Evolutionary conservation across 2,113 vertebrate genomes (phyloP).

Genomic region (Mesitornis unicolor): DNA sequence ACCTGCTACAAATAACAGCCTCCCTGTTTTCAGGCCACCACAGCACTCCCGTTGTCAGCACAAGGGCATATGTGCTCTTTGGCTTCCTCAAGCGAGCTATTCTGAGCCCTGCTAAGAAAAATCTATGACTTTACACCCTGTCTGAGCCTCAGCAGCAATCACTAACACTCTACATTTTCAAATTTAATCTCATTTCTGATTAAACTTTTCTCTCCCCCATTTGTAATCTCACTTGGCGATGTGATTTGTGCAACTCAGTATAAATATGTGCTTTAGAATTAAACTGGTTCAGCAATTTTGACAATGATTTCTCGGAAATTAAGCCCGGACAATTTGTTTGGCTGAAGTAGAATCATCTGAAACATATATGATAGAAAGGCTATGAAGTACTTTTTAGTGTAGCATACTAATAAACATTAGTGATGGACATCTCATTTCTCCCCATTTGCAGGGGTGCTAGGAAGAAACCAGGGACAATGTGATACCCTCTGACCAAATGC

Average conservation of each 20-base stretch:
- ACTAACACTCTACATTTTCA: not conserved
- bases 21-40: not conserved
- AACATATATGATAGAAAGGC: slow-evolving; percentile 45
- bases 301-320: slow-evolving; percentile 74
- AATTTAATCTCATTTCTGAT: slow-evolving; percentile 68
- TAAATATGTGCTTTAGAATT: slow-evolving; percentile 73
- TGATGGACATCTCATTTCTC: not conserved
- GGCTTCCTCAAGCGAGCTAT: not conserved
- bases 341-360: slow-evolving; percentile 56
- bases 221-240: slow-evolving; percentile 26
- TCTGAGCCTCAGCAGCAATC: not conserved
- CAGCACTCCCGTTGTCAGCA: not conserved
- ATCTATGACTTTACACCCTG: slow-evolving; percentile 6
- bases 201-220: slow-evolving; percentile 61
- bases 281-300: slow-evolving; percentile 72
- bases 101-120: slow-evolving; percentile 14
- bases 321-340: slow-evolving; percentile 68
- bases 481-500: slow-evolving; percentile 28
- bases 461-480: not conserved
- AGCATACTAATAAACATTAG: not conserved
- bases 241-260: slow-evolving; percentile 55
- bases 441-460: not conserved
- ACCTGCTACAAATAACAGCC: not conserved
- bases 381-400: not conserved
- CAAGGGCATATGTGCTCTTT: not conserved